A percentile compares a stretch with the other conserved stretches of the same genome.
Conservation (phyloP, 1,140 invertebrate genomes). For the Sycophaga agraensis region DNA sequence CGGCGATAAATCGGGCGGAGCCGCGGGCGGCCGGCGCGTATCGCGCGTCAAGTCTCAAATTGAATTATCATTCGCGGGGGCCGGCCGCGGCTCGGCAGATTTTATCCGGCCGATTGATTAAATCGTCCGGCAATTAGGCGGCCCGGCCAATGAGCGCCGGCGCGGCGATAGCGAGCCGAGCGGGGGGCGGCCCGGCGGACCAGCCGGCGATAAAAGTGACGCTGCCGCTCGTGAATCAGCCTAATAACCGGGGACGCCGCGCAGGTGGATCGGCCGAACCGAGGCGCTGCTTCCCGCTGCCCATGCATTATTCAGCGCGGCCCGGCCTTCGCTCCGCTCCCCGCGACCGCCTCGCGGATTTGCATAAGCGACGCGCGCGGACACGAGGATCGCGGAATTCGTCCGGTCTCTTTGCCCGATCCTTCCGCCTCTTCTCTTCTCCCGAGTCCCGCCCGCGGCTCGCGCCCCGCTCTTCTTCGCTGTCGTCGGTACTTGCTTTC, state of each 20-base stretch:
- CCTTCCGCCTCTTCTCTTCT: no score
- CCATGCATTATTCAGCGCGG: no score
- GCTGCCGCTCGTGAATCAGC: conserved; percentile 46
- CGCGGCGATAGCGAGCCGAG: not conserved
- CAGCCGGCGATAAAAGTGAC: no score
- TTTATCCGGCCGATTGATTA: conserved; percentile 21
- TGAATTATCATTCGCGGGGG: conserved; percentile 18
- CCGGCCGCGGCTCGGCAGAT: conserved; percentile 8
- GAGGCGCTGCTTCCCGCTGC: no score
- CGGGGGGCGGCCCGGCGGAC: not conserved
- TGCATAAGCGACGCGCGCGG: no score
- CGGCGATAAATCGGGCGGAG: no score
- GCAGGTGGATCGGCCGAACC: not conserved
- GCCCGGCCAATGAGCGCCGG: not conserved
- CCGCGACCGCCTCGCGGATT: no score
- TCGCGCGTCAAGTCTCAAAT: not conserved
- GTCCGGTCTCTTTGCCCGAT: no score
- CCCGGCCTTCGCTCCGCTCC: no score
- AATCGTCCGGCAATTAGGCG: not conserved
- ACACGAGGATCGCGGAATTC: no score
- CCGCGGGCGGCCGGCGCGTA: no score
- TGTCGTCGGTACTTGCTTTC: no score
- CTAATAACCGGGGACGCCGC: conserved; percentile 41
- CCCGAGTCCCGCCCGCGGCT: not conserved
- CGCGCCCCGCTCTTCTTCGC: not conserved